Base-by-base conservation (phyloP, 92 coral and sea anemone species). In the Bergia sp. region DNA sequence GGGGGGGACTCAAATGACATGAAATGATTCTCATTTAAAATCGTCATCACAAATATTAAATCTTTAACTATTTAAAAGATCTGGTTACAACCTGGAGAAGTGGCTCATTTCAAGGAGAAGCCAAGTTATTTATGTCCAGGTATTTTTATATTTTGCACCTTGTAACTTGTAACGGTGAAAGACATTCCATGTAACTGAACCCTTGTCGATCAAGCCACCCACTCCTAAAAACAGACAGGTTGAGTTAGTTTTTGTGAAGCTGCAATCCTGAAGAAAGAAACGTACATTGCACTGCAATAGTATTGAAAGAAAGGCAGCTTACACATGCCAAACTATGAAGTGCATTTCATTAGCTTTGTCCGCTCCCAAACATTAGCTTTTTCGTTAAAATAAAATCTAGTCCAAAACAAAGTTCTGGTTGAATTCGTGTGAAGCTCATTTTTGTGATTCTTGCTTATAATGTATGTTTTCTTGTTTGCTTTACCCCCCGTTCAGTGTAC, bases 121-220 rank as follows among this genome's bases (percentile, higher is more conserved):
- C 90, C 87, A 3, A 85, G 93, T 66, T 96, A 96, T 87, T 85
- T 92, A 29, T 96, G 99, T 74, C 98, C 99, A 91, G 99, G 99
- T 96, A 95, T 12, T 84, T 23, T 47, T 15, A 39, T 73, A 5
- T 11, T 74, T 38, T 43, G 10, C 12, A 42, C 29, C 43, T 39
- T 10, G 18, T 7, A 36, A 37, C 40, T 74, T 37, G 1, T 0
- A 47, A 47, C 53, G 29, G 29, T 29, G 29, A 29, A 29, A 29
- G 29, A 29, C 29, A 29, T 29, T 29, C 29, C 29, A 29, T 29
- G 29, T 0, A 29, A 29, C 29, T 29, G 29, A 29, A 29, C 29
- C 29, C 29, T 29, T 29, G 29, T 45, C 4, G 50, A 45, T 45
- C 50, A 7, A 45, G 8, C 50, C 50, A 45, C 50, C 5, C 50